Conservation (phyloP, 2,888 invertebrate species). For the Lypha dubia region DNA sequence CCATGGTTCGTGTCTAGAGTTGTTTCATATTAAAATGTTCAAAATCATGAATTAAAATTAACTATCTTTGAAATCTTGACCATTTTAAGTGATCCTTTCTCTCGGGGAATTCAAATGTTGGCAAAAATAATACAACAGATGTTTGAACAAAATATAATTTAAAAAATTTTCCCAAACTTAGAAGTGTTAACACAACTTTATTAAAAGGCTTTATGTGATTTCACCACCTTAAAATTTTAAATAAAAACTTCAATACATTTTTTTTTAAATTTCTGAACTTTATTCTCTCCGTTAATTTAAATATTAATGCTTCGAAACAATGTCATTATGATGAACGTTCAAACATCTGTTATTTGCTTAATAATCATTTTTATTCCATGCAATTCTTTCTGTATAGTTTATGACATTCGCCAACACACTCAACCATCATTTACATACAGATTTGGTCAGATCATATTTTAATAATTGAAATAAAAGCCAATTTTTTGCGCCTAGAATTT, state of each 20-base stretch:
- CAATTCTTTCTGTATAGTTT: not conserved
- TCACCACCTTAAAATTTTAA: not conserved
- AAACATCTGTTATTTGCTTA: conserved; percentile 63
- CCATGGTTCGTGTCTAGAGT: no score
- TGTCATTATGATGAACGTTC: conserved; percentile 34
- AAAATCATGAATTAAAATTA: no score
- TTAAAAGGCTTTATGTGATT: no score
- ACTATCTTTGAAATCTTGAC: no score
- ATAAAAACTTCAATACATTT: not conserved
- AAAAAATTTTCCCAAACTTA: no score
- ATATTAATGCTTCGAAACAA: conserved; percentile 38
- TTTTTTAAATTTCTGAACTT: not conserved
- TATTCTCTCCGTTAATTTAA: conserved; percentile 21
- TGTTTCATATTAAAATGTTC: no score
- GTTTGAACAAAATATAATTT: no score
- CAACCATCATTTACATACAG: no score
- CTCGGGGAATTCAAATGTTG: no score
- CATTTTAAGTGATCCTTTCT: no score
- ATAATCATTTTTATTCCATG: conserved; percentile 14
- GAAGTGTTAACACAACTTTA: no score
- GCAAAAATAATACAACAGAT: no score
- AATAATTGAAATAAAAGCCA: conserved; percentile 22
- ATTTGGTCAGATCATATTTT: conserved; percentile 28
- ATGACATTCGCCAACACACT: not conserved
- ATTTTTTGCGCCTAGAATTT: conserved; percentile 1